Evolutionary conservation across 1,140 invertebrate species (phyloP), one percentile per base, ranked within the genome.

Genomic region (Papilio helenus): DNA sequence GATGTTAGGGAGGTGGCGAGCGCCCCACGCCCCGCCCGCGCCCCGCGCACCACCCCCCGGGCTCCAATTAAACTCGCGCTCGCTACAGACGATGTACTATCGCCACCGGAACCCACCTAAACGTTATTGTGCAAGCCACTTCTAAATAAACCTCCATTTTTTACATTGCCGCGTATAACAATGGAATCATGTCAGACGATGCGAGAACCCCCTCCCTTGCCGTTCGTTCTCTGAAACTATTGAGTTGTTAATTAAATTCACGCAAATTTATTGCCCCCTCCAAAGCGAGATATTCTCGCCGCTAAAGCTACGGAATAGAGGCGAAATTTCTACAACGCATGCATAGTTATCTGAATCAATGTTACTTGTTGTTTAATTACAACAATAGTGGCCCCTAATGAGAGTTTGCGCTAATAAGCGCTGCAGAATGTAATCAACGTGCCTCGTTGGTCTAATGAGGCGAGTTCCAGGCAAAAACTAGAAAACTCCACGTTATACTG

Each of bases 361-460:
- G 88, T 90, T 88, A 88, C 88, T 89, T 88, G 89, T 93, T 93
- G 90, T 93, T 93, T 92, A 94, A 94, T 94, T 93, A 93, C 89
- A 94, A 94, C 93, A 94, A 94, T 94, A 93, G 92, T 93, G 88
- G 90, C 86, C 92, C 87, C 89, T 93, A 93, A 93, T 93, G 92
- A 92, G 93, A 93, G 90, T 93, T 92, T 92, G 91, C 91, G 91
- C 91, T 94, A 93, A 93, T 93, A 94, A 94, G 92, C 90, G 88
- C 91, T 92, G 91, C 92, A 93, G 89, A 94, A 93, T 94, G 92
- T 93, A 93, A 93, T 93, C 91, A 93, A 94, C 93, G 89, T 94
- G 90, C 93, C 88, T 93, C 90, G 91, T 90, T 88, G 90, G 88
- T 92, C 92, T 94, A 94, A 94, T 94, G 92, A 94, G 88, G 88